Evolutionary conservation across 2,888 invertebrate genomes (phyloP), one percentile per base, ranked within the genome.

Genomic region (Drosophila demipolita): DNA sequence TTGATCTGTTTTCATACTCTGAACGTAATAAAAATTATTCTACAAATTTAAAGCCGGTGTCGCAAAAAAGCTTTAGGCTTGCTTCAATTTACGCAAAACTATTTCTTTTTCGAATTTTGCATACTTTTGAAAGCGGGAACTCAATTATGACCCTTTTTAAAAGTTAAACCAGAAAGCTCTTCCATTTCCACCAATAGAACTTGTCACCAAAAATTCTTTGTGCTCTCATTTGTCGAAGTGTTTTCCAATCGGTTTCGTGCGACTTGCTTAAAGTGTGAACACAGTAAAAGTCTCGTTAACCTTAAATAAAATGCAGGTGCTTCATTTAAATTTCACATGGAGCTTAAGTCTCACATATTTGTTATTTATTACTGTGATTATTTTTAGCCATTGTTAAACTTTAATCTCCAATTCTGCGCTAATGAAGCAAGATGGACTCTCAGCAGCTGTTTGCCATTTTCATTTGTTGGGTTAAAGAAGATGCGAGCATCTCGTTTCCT

Each of bases 371-470:
- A 29, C 33, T 23, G 1, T 55, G 23, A 40, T 52, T 57, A 55
- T 79, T 66, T 64, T 60, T 32, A 52, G 45, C 63, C 53, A 72
- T 66, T 78, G 63, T 72, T 73, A 59, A 70, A 58, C 32, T 72
- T 58, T 60, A 59, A 77, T 76, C 76, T 65, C 50, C 29, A 59
- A 76, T 62, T 54, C 58, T 26, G 50, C 36, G 65, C 78, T 77
- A 77, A 81, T 77, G 77, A 77, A 77, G 73, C 65, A 36, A 49
- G 42, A 45, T 32, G 36, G 50, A 8, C 38, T 63, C 29, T 78
- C 78, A 78, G 82, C 82, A 78, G 82, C 74, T 81, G 66, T 72
- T 72, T 55, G 63, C 58, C 73, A 78, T 72, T 78, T 82, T 81
- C 73, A 78, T 73, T 67, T 75, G 73, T 58, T 67, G 66, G 48